These are phyloP conservation scores for Drosophila watanabei DNA, from an alignment of 1,140 invertebrate genomes.

Conservation along the genomic window DNA sequence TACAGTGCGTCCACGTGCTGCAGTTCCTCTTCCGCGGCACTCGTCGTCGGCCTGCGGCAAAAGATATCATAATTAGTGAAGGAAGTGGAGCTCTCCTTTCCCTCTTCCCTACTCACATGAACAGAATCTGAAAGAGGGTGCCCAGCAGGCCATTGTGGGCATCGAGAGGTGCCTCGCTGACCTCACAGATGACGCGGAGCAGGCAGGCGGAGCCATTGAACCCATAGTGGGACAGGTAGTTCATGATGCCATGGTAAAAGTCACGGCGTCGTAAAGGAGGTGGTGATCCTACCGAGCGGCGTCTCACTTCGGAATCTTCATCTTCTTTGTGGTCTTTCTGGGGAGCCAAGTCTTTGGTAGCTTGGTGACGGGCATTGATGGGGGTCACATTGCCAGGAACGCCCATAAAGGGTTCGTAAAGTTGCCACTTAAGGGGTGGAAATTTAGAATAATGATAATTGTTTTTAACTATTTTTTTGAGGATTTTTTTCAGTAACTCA, in stretches of 20 bases:
- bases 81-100: neutral
- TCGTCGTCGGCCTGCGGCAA: slow-evolving; percentile 58
- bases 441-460: neutral
- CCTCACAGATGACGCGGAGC: slow-evolving; percentile 86
- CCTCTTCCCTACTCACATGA: slow-evolving; percentile 85
- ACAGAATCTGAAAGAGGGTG: slow-evolving; percentile 86
- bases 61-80: slow-evolving; percentile 56
- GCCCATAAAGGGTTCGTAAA: slow-evolving; percentile 62
- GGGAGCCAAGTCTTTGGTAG: neutral
- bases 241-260: slow-evolving; percentile 74
- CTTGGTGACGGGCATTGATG: slow-evolving; percentile 58
- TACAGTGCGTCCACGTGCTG: slow-evolving; percentile 65
- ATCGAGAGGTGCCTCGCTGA: slow-evolving; percentile 81
- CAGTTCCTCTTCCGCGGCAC: slow-evolving; percentile 56
- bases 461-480: neutral
- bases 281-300: slow-evolving; percentile 39
- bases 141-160: slow-evolving; percentile 86
- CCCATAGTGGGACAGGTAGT: slow-evolving; percentile 81
- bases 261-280: slow-evolving; percentile 54
- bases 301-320: slow-evolving; percentile 22
- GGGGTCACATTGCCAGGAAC: slow-evolving; percentile 71
- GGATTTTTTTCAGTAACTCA: slow-evolving; percentile 18
- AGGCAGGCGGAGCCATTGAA: slow-evolving; percentile 86
- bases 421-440: slow-evolving; percentile 65
- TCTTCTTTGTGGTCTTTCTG: neutral